Conservation (phyloP, 2,797 vertebrate species). For the Pelodytes ibericus region DNA sequence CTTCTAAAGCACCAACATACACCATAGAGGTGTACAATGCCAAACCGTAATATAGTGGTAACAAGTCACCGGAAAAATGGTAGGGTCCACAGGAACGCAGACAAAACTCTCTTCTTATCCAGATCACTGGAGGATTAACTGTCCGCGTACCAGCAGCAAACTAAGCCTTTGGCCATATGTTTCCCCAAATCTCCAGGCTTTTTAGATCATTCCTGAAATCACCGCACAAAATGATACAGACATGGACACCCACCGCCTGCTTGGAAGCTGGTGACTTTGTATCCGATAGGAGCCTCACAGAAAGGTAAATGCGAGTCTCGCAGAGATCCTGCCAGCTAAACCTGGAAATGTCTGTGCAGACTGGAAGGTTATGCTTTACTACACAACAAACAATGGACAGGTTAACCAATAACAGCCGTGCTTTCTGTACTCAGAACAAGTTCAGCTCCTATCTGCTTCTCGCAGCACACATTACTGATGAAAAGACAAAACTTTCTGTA, state of each 20-base stretch:
- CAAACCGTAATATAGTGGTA: not conserved
- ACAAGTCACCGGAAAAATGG: not conserved
- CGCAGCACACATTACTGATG: not conserved
- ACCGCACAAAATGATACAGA: not conserved
- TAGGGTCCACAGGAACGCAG: not conserved
- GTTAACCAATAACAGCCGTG: conserved; percentile 8
- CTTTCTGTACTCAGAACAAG: conserved; percentile 34
- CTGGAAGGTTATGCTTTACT: conserved; percentile 16
- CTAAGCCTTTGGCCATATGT: not conserved
- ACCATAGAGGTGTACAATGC: not conserved
- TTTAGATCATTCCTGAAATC: not conserved
- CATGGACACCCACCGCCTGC: not conserved
- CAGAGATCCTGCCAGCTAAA: not conserved
- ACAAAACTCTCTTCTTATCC: not conserved
- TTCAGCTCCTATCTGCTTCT: conserved; percentile 7
- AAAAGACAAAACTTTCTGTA: not conserved
- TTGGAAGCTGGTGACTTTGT: not conserved
- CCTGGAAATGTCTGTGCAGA: not conserved
- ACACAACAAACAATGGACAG: conserved; percentile 15
- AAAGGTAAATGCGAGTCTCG: not conserved
- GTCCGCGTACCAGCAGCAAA: not conserved
- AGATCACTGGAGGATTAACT: not conserved
- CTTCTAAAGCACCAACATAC: not conserved
- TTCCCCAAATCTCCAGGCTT: too few relatives aligned
- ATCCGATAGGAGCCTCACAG: too few relatives aligned